phyloP scores from a whole-genome alignment of 2,797 vertebrate genomes.

The Podarcis siculus region DNA sequence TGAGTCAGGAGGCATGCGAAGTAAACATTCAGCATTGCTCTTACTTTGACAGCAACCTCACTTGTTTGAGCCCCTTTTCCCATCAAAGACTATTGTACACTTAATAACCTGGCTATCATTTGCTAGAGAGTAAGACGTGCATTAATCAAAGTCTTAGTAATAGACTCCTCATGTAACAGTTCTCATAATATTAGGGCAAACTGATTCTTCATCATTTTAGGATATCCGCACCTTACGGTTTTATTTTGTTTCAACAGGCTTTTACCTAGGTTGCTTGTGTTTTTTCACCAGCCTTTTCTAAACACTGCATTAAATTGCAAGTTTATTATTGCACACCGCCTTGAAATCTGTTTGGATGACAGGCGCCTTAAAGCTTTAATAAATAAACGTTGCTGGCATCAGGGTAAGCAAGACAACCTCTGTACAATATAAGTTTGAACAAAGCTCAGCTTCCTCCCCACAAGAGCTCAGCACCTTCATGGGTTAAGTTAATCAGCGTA shows the following conservation, averaged over 20 bases:
- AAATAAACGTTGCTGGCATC: not conserved
- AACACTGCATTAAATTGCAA: not conserved
- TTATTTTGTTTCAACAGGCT: not conserved
- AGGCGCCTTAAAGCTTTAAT: too few relatives aligned
- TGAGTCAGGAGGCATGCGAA: not conserved
- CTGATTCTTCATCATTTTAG: not conserved
- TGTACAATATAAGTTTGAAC: not conserved
- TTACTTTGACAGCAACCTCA: conserved; percentile 1
- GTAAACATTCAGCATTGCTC: not conserved
- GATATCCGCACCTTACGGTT: not conserved
- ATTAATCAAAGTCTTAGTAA: conserved; percentile 8
- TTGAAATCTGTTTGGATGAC: too few relatives aligned
- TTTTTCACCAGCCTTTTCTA: not conserved
- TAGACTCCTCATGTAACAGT: not conserved
- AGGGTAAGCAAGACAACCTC: not conserved
- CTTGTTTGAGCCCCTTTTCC: not conserved
- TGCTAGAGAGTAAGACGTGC: not conserved
- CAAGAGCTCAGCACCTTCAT: not conserved
- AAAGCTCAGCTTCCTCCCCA: not conserved
- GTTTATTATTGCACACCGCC: too few relatives aligned
- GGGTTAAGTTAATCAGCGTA: not conserved
- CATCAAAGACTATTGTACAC: not conserved
- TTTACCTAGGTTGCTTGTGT: not conserved
- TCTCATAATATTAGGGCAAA: not conserved
- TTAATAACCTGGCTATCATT: conserved; percentile 1